Evolutionary conservation across 1,140 invertebrate species (phyloP).

Genomic region (Drosophila pseudoananassae): DNA sequence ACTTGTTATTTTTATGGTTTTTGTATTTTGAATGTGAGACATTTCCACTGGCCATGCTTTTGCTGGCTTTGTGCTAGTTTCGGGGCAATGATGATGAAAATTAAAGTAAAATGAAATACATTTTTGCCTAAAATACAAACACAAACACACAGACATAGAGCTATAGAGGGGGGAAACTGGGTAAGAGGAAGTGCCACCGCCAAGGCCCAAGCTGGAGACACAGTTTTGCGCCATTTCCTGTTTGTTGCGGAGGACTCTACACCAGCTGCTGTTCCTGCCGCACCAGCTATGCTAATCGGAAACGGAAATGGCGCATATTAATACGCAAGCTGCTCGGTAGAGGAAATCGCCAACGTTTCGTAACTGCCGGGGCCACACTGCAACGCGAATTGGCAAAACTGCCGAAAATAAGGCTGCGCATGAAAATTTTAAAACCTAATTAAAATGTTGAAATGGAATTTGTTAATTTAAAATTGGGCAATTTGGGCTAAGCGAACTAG

Average conservation of each 20-base stretch:
- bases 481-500: slow-evolving; percentile 64
- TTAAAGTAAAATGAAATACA: slow-evolving; percentile 82
- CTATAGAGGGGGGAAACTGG: slow-evolving; percentile 5
- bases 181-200: slow-evolving; percentile 1
- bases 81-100: slow-evolving; percentile 78
- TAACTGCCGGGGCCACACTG: slow-evolving; percentile 25
- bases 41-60: slow-evolving; percentile 50
- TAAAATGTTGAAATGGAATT: slow-evolving; percentile 83
- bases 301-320: slow-evolving; percentile 82
- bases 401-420: slow-evolving; percentile 55
- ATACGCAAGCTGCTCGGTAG: slow-evolving; percentile 76
- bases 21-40: slow-evolving; percentile 76
- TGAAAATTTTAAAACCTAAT: slow-evolving; percentile 82
- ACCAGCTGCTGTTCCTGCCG: slow-evolving; percentile 68
- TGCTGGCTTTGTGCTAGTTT: slow-evolving; percentile 67
- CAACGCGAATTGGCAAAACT: slow-evolving; percentile 15
- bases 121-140: slow-evolving; percentile 48
- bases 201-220: slow-evolving; percentile 54
- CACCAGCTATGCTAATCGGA: slow-evolving; percentile 73
- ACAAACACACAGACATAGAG: slow-evolving; percentile 3
- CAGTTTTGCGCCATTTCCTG: slow-evolving; percentile 77
- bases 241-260: slow-evolving; percentile 55
- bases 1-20: slow-evolving; percentile 75
- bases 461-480: slow-evolving; percentile 82
- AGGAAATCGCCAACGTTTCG: slow-evolving; percentile 57